phyloP scores from a whole-genome alignment of 2,797 vertebrate genomes.

The Betta splendens region DNA sequence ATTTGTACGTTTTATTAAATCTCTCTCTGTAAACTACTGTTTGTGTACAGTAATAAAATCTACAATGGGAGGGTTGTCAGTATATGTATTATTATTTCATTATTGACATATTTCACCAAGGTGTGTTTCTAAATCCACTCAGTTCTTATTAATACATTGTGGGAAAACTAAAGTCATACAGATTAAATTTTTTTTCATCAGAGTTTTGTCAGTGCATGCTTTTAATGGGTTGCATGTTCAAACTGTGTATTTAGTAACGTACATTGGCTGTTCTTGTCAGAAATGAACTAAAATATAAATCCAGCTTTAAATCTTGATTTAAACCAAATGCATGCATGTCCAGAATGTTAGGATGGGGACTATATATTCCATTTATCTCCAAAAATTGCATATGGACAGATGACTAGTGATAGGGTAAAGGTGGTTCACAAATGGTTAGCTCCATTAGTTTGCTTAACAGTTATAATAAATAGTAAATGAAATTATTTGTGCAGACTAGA shows the following conservation, averaged over 20 bases:
- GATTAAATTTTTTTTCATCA: too few relatives aligned
- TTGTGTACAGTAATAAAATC: too few relatives aligned
- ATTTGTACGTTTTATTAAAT: too few relatives aligned
- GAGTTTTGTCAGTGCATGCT: neutral
- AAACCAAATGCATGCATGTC: constrained; percentile 37
- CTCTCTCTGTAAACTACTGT: too few relatives aligned
- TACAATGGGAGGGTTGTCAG: too few relatives aligned
- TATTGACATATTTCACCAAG: constrained; percentile 40
- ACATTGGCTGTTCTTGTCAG: constrained; percentile 11
- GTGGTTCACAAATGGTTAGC: constrained; percentile 3
- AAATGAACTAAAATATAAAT: constrained; percentile 15
- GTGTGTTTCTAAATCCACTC: constrained; percentile 28
- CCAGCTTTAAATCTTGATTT: constrained; percentile 6
- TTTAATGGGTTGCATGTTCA: constrained; percentile 23
- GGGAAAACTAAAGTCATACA: too few relatives aligned
- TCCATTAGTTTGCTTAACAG: too few relatives aligned
- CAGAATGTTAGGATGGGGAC: too few relatives aligned
- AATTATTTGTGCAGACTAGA: too few relatives aligned
- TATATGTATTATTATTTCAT: constrained; percentile 41
- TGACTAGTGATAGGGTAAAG: constrained; percentile 33
- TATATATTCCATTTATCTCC: too few relatives aligned
- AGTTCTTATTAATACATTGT: neutral
- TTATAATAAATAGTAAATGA: too few relatives aligned
- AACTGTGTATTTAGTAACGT: constrained; percentile 10
- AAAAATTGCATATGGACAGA: constrained; percentile 35